Base-by-base conservation (phyloP, 35 echinoderm and acorn worm species). In the Apostichopus californicus region DNA sequence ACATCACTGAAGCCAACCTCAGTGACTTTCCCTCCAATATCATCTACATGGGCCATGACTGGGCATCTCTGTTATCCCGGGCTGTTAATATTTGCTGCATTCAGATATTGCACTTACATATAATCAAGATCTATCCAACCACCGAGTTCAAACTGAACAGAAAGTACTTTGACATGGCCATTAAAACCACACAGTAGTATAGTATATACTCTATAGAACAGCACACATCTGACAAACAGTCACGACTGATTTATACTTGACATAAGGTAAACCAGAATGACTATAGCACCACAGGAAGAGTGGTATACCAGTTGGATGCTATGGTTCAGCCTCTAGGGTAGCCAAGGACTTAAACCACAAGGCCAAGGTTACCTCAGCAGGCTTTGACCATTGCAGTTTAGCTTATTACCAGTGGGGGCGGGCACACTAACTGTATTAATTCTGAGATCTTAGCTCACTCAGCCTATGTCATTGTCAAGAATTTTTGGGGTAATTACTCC, bases 291-390 rank as follows among this genome's bases (percentile, higher is more conserved):
- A 52, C 81, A 58, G 55, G 17, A 21, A 58, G 55, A 85, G 54
- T 85, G 54, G 56, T 55, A 85, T 28, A 52, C 55, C 57, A 59
- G 55, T 85, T 85, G 81, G 14, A 17, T 85, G 13, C 56, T 85
- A 9, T 23, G 56, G 55, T 59, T 58, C 17, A 85, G 24, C 81
- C 81, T 85, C 56, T 22, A 6, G 12, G 71, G 20, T 75, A 75
- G n/a, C 71, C 71, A 75, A 58, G 56, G 56, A 85, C 34, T 46
- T n/a, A 58, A 85, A 85, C 81, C 81, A 85, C 81, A 85, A 85
- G 81, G 81, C 81, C 81, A 85, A 85, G 81, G 81, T 85, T 59
- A 85, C 81, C 81, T 23, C 56, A 85, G 81, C 22, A 85, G 81
- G 55, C 56, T 52, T 20, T 85, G 24, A 20, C 46, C 17, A 56